phyloP scores from a whole-genome alignment of 1,140 invertebrate species.

The Varroa destructor region DNA sequence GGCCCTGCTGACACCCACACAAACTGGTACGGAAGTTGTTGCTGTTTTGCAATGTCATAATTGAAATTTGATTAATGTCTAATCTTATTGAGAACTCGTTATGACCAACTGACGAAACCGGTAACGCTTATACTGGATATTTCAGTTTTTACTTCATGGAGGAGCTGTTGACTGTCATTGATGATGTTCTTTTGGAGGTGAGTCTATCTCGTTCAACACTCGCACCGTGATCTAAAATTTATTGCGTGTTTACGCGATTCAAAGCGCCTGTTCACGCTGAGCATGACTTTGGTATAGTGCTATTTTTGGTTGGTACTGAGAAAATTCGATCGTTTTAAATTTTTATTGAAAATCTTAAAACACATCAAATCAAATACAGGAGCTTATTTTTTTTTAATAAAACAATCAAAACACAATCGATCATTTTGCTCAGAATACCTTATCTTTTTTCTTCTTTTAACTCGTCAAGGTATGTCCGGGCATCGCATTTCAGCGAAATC shows the following conservation, averaged over 20 bases:
- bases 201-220: slow-evolving; percentile 13
- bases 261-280: too few species aligned
- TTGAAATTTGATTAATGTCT: too few species aligned
- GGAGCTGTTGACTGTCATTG: slow-evolving; percentile 55
- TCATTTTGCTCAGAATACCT: neutral
- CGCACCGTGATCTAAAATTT: slow-evolving; percentile 5
- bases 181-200: slow-evolving; percentile 44
- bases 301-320: too few species aligned
- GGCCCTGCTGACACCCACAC: slow-evolving; percentile 50
- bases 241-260: too few species aligned
- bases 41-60: too few species aligned
- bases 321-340: too few species aligned
- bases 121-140: neutral
- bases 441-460: neutral
- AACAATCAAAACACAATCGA: neutral
- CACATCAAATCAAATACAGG: too few species aligned
- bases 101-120: too few species aligned
- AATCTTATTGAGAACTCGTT: too few species aligned
- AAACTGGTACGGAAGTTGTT: slow-evolving; percentile 40
- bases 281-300: too few species aligned
- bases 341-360: too few species aligned
- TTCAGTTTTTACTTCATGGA: slow-evolving; percentile 56
- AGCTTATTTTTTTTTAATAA: too few species aligned
- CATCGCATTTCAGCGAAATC: slow-evolving; percentile 39
- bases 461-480: slow-evolving; percentile 38